Evolutionary conservation across 2,113 vertebrate species (phyloP), one percentile per base, ranked within the genome.

Genomic region (Pomatorhinus ruficollis): DNA sequence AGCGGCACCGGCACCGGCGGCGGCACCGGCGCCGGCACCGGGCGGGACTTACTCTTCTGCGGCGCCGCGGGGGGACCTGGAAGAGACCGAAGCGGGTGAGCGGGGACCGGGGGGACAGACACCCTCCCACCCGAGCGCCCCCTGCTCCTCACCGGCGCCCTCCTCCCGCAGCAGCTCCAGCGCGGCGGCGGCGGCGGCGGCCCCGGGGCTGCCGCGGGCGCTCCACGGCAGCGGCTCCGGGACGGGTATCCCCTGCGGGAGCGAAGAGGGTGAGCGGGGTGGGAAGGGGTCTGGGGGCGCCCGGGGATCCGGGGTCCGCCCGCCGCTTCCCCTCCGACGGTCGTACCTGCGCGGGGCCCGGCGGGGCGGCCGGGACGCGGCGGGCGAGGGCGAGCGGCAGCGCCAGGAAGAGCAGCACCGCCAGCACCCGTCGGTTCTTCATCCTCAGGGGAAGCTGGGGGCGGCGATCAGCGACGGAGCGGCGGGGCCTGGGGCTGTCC

Each of bases 11-110:
- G 81, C 21, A 25, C 35, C 61, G 52, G 42, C 68, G 7, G 33
- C 52, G 53, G 37, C 27, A 23, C 27, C 33, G 72, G 45, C 17
- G 9, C 35, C 15, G 42, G 70, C 21, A 21, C 71, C 83, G 71
- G 71, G 72, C 37, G 77, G 65, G 87, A 98, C 98, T 98, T 97
- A 98, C 98, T 97, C 96, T 98, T 98, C 93, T 96, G 97, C 28
- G 93, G 84, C 59, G 93, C 70, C 39, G 87, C 95, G 92, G 97
- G 97, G 15, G 95, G 66, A 90, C 90, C 98, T 98, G 86, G 15
- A 93, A 93, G 82, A 94, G 33, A 84, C 52, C 81, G 64, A 84
- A 83, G 22, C 5, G 28, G 37, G 24, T 70, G 56, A 88, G 84
- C 9, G 42, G 15, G 39, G 12, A 30, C 44, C 42, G 53, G 49